Base-by-base conservation (phyloP, 2,113 vertebrate species). In the Microtus oregoni region DNA sequence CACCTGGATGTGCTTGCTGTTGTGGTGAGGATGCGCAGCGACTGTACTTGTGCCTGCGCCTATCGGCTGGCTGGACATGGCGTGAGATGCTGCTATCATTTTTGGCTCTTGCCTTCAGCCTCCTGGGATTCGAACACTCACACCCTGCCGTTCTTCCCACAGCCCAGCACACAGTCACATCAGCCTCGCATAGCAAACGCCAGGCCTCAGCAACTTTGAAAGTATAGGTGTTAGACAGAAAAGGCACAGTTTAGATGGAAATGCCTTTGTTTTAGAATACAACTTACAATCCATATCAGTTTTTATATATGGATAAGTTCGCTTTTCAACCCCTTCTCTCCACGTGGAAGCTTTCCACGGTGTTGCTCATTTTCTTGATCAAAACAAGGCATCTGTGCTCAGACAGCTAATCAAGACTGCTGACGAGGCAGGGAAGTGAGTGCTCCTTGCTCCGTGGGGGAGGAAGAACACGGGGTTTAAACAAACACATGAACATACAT, bases 321-420 rank as follows among this genome's bases (percentile, higher is more conserved):
- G n/a, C 61, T 89, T 97, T 81, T 30, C 65, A 96, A 52, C 68
- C 70, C 13, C 38, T 7, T 85, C 13, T 89, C 70, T 89, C 68
- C 5, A 5, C 20, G 50, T 47, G 72, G 47, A 28, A 58, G 50
- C 68, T 76, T 67, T 90, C 55, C 72, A 79, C 15, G 17, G 0
- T 24, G 65, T 65, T 61, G n/a, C n/a, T 77, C 90, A 38, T 77
- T 78, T 93, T 79, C 52, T 89, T 55, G 41, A 91, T 91, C 89
- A 89, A 86, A 97, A 88, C 70, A 68, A 91, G 68, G 61, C 32
- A 52, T 55, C 65, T 91, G 58, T 47, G 50, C 67, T 86, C 35
- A 17, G 70, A 63, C 11, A 86, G 77, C 47, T 35, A 55, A 63
- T 89, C 44, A 95, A 91, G 32, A 68, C 3, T 70, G 92, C 87